These are phyloP conservation scores for Sclerurus mexicanus DNA, from an alignment of 2,113 vertebrate species.

Conservation along the genomic window DNA sequence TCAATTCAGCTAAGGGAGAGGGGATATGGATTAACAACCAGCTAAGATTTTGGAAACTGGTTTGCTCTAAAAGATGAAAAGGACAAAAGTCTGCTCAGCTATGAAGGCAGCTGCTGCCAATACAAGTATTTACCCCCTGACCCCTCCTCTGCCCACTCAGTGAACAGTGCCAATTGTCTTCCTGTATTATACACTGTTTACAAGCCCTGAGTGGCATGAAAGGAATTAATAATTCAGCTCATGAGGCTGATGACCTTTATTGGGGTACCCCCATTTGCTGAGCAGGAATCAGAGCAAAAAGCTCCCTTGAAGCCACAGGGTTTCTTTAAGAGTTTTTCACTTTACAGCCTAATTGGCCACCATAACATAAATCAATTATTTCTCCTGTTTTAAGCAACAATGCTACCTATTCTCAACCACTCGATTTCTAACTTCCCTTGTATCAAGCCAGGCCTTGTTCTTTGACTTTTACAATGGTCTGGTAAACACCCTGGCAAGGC, in stretches of 20 bases:
- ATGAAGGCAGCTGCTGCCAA: constrained; percentile 79
- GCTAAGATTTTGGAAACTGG: constrained; percentile 5
- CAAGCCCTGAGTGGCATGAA: constrained; percentile 77
- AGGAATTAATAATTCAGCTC: constrained; percentile 82
- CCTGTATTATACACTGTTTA: constrained; percentile 81
- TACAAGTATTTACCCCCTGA: constrained; percentile 84
- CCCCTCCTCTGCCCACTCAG: constrained; percentile 78
- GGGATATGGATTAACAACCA: background rate
- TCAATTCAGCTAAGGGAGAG: background rate
- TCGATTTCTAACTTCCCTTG: constrained; percentile 72
- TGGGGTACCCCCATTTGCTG: constrained; percentile 72
- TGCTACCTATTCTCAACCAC: constrained; percentile 79
- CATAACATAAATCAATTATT: constrained; percentile 88
- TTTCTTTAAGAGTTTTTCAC: constrained; percentile 74
- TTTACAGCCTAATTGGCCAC: constrained; percentile 89
- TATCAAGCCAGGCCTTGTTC: constrained; percentile 77
- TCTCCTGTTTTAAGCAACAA: constrained; percentile 85
- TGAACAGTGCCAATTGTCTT: constrained; percentile 85
- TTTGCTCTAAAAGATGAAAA: constrained; percentile 34
- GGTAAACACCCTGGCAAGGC: constrained; percentile 64
- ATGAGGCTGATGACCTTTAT: constrained; percentile 75
- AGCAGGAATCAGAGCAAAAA: constrained; percentile 71
- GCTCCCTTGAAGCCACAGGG: constrained; percentile 68
- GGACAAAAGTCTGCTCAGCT: constrained; percentile 44
- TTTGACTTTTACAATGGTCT: constrained; percentile 79